Base-by-base conservation (phyloP, 1,140 invertebrate species). In the Euborellia annulipes region DNA sequence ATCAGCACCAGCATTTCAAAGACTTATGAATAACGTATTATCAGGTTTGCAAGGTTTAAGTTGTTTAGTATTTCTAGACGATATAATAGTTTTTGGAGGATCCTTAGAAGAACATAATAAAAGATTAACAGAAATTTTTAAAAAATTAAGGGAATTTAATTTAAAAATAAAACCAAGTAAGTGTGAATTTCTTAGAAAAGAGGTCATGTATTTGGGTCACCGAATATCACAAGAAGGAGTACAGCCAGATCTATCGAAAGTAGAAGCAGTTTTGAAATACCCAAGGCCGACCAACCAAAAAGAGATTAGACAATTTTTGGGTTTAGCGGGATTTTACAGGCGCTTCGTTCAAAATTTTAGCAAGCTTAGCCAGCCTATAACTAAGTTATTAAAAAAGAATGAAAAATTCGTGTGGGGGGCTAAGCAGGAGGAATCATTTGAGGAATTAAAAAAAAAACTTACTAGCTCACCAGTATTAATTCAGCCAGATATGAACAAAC, bases 1-100 rank as follows among this genome's bases (percentile, higher is more conserved):
- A 49, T 58, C 58, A 0, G 58, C 62, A 4, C 54, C 55, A 1
- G 56, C 53, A 45, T 63, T 64, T 46, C 50, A 55, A 40, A 27
- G 53, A 36, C 14, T 53, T 14, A 56, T 58, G 49, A 45, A 60
- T 34, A 36, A 19, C 14, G 48, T 58, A 3, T 23, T 62, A 13
- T 2, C 8, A 2, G 46, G 44, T 9, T 20, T 54, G 6, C 30
- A 51, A 16, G 43, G 52, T 3, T 7, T 9, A 1, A 14, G 17
- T n/a, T 50, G 36, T 38, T 47, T 50, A 16, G 17, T 48, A 6
- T 49, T 18, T 27, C 11, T 47, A 27, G 45, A 47, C 22, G 45
- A 47, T 41, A 22, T 47, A 2, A 22, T 37, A 13, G n/a, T 47
- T 3, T 3, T 46, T 13, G 37, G 37, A 32, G 14, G 34, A 37